Conservation (phyloP, 1,140 invertebrate species). For the Brachionus manjavacas region DNA sequence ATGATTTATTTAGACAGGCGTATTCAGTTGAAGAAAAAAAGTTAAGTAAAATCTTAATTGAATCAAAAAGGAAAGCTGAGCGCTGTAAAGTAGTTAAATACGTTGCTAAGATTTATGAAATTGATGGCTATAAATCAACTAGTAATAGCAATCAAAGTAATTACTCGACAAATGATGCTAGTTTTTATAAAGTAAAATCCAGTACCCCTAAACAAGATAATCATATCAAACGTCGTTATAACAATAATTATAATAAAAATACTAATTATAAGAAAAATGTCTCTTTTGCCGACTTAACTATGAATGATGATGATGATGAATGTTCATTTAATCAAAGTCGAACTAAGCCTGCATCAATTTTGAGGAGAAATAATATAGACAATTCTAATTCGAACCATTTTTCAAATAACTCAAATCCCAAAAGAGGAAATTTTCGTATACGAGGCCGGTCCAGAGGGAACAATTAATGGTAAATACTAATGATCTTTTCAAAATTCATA, state of each 20-base stretch:
- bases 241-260: neutral
- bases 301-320: neutral
- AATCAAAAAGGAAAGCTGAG: neutral
- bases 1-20: neutral
- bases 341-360: neutral
- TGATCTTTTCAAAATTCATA: neutral
- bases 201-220: neutral
- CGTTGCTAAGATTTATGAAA: neutral
- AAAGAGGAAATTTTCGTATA: neutral
- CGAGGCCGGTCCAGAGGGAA: neutral
- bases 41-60: neutral
- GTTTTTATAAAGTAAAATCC: neutral
- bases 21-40: neutral
- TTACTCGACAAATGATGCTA: neutral
- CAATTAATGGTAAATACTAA: slow-evolving; percentile 1
- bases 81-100: neutral
- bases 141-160: neutral
- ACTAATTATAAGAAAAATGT: neutral
- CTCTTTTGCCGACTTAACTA: neutral
- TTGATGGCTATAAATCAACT: neutral
- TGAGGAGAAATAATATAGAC: neutral
- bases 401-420: neutral
- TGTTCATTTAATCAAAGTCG: neutral
- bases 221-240: neutral
- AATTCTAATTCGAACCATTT: neutral